Evolutionary conservation across 2,888 invertebrate species (phyloP), one percentile per base, ranked within the genome.

Genomic region (Dicyrtomina minuta): DNA sequence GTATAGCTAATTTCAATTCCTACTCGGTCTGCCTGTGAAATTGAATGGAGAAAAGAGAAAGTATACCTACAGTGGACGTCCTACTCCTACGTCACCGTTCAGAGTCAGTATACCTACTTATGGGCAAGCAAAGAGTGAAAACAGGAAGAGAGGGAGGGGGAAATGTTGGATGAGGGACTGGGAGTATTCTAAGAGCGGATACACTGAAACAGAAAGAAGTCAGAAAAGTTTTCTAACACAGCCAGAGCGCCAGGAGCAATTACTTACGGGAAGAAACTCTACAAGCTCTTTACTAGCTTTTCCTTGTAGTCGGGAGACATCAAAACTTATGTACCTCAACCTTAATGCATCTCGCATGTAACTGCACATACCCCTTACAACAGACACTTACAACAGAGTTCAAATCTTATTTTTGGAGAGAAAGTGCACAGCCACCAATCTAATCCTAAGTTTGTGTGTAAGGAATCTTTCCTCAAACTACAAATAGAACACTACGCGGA

Each of bases 181-280:
- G 24, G 26, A 55, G 55, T 55, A 55, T 26, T 15, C 27, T 26
- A 44, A 26, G 27, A 46, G 46, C 46, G 27, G 46, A 61, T 46
- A 46, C n/a, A n/a, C 26, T 61, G 61, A 61, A 43, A 61, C 46
- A 46, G 61, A 61, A 61, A 61, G 44, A 61, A 61, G 61, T 61
- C 61, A 61, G 46, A 17, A 61, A 60, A 61, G 27, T 15, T 61
- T 61, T 44, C 22, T 22, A 13, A 61, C 46, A 33, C 33, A 33
- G 27, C 55, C 46, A 17, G 41, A 33, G 4, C 3, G 27, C 55
- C 46, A 17, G 41, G n/a, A 61, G 46, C 61, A 61, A 61, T 61
- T 61, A 61, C 61, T 61, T 61, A 61, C 46, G 27, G 46, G 24
- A 60, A 43, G 43, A 15, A 24, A 26, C 24, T 13, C 3, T 22